Percentiles rank a stretch among this genome's conserved stretches.
phyloP scores from a whole-genome alignment of 2,797 vertebrate genomes.

The Naso thynnoides region DNA sequence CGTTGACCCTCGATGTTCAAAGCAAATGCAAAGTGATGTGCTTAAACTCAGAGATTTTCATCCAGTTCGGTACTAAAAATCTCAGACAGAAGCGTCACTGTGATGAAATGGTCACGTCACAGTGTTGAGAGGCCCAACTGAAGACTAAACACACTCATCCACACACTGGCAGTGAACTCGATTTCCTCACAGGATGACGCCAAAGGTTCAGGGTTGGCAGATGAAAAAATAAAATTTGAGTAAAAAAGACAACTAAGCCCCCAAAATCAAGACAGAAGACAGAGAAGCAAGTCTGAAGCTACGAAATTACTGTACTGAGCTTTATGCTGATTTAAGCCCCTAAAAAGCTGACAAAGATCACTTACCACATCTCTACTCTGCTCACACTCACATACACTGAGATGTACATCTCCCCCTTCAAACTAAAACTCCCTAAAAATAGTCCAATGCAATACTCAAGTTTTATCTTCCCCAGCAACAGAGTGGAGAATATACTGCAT shows the following conservation, averaged over 20 bases:
- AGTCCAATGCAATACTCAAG: constrained; percentile 30
- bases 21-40: constrained; percentile 4
- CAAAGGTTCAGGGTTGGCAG: background rate
- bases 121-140: constrained; percentile 27
- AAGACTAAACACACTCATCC: constrained; percentile 8
- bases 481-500: constrained; percentile 50
- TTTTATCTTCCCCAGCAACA: constrained; percentile 22
- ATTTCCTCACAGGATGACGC: no score
- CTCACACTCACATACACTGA: background rate
- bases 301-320: background rate
- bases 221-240: background rate
- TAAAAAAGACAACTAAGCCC: background rate
- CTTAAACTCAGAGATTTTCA: constrained; percentile 4
- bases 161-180: background rate
- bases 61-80: constrained; percentile 9
- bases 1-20: background rate
- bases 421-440: constrained; percentile 21
- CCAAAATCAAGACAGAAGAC: background rate
- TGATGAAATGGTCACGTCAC: constrained; percentile 26
- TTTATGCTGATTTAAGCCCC: background rate
- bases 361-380: constrained; percentile 2
- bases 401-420: background rate
- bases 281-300: background rate
- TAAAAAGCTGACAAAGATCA: background rate
- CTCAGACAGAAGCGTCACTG: background rate